Evolutionary conservation across 1,140 invertebrate genomes (phyloP).

Genomic region (Drosophila arawakana): DNA sequence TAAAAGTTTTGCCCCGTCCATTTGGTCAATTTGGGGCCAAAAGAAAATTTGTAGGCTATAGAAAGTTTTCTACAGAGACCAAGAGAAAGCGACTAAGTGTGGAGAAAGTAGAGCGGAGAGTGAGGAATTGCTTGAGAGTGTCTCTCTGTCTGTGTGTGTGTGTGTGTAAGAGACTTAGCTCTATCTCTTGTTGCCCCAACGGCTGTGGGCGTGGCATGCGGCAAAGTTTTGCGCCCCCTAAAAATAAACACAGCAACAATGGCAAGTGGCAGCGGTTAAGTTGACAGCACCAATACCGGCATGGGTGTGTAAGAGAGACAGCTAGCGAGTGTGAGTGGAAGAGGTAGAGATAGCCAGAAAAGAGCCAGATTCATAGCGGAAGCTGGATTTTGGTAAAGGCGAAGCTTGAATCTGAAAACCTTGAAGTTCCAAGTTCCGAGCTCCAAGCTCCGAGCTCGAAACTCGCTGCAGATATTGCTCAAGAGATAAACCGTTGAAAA

Average conservation of each 20-base stretch:
- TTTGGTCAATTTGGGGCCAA: conserved; percentile 76
- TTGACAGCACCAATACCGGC: conserved; percentile 48
- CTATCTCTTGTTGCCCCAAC: conserved; percentile 55
- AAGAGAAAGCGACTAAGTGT: not conserved
- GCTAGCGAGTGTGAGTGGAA: not conserved
- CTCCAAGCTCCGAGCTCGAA: not conserved
- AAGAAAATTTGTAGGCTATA: conserved; percentile 81
- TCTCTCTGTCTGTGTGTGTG: not conserved
- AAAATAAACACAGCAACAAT: conserved; percentile 80
- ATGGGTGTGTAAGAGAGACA: not conserved
- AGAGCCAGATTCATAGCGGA: conserved; percentile 4
- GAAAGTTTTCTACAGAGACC: conserved; percentile 57
- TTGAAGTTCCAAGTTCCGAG: too few relatives aligned
- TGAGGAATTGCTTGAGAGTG: not conserved
- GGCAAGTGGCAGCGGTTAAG: conserved; percentile 77
- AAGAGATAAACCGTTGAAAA: conserved; percentile 75
- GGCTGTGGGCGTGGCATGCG: conserved; percentile 64
- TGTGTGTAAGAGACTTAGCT: conserved; percentile 28
- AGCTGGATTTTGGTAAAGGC: conserved; percentile 4
- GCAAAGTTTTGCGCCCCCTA: conserved; percentile 60
- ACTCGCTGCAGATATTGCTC: conserved; percentile 23
- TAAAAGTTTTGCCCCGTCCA: conserved; percentile 69
- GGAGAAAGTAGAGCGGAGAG: not conserved
- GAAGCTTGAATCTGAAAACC: not conserved
- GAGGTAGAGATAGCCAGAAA: not conserved